These are phyloP conservation scores for Entomyzon cyanotis DNA, from an alignment of 2,113 vertebrate species.

Conservation along the genomic window DNA sequence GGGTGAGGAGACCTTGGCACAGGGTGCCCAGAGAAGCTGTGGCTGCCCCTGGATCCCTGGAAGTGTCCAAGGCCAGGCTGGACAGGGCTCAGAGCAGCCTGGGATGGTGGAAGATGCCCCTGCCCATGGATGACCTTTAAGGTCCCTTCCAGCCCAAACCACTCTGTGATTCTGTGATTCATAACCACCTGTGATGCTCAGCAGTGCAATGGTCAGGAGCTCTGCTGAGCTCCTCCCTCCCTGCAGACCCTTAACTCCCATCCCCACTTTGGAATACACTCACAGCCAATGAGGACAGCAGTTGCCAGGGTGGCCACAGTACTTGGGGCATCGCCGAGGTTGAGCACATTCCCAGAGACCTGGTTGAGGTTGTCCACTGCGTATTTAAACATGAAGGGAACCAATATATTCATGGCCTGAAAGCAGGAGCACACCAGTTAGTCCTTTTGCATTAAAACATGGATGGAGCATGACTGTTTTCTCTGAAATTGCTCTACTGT, in stretches of 20 bases:
- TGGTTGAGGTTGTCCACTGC: slow-evolving; percentile 96
- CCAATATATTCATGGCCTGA: slow-evolving; percentile 92
- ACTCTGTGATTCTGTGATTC: fast-evolving
- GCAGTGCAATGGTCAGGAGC: slow-evolving; percentile 64
- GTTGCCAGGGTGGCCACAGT: slow-evolving; percentile 95
- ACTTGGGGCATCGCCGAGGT: slow-evolving; percentile 89
- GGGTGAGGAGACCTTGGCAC: not conserved
- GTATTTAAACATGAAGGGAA: slow-evolving; percentile 99
- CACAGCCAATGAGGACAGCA: slow-evolving; percentile 94
- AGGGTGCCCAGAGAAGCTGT: not conserved
- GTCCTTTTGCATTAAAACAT: not conserved
- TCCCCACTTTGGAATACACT: slow-evolving; percentile 76
- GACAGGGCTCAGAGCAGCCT: fast-evolving
- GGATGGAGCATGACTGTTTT: not conserved
- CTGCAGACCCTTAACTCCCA: slow-evolving; percentile 68
- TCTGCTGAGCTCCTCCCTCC: slow-evolving; percentile 68
- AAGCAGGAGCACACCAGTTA: slow-evolving; percentile 69
- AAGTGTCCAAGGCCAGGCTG: fast-evolving
- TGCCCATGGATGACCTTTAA: not conserved
- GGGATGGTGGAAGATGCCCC: fast-evolving
- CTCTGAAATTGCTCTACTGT: not conserved
- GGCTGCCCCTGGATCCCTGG: not conserved
- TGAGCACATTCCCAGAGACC: slow-evolving; percentile 93
- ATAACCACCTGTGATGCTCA: not conserved
- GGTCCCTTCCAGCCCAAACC: not conserved